Evolutionary conservation across 2,888 invertebrate species (phyloP).

Genomic region (Limenitis camilla): DNA sequence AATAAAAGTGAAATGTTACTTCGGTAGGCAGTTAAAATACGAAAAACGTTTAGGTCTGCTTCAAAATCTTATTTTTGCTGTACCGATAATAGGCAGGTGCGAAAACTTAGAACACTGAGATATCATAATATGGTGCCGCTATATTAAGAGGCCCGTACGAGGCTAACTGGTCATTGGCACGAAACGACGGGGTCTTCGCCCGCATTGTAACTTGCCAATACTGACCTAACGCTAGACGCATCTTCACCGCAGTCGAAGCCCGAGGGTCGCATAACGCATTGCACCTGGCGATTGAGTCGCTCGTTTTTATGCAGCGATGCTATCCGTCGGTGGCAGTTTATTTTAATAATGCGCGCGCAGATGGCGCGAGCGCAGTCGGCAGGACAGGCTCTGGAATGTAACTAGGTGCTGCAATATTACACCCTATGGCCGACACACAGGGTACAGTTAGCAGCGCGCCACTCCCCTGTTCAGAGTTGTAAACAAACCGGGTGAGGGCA

Average conservation of each 20-base stretch:
- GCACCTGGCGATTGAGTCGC: conserved; percentile 54
- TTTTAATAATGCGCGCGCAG: conserved; percentile 66
- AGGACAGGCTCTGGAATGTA: conserved; percentile 19
- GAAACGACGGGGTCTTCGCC: conserved; percentile 39
- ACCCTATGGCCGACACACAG: conserved; percentile 46
- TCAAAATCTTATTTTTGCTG: too few species aligned
- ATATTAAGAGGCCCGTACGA: conserved; percentile 40
- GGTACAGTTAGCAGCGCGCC: conserved; percentile 47
- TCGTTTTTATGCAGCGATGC: conserved; percentile 48
- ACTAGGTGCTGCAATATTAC: conserved; percentile 40
- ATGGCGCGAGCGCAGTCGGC: conserved; percentile 65
- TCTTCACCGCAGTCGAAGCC: conserved; percentile 37
- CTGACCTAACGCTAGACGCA: conserved; percentile 63
- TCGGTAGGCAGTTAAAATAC: too few species aligned
- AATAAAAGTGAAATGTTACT: too few species aligned
- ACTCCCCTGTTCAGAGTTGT: conserved; percentile 50
- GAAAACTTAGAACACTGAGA: conserved; percentile 6
- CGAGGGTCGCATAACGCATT: conserved; percentile 43
- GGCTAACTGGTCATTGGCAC: conserved; percentile 54
- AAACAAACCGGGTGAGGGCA: conserved; percentile 73
- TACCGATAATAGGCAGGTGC: neutral
- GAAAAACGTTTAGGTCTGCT: too few species aligned
- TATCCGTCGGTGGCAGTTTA: conserved; percentile 63
- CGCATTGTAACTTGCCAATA: conserved; percentile 41
- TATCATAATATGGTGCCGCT: conserved; percentile 22